phyloP scores from a whole-genome alignment of 2,113 vertebrate genomes.

The Vulpes ferrilata region DNA sequence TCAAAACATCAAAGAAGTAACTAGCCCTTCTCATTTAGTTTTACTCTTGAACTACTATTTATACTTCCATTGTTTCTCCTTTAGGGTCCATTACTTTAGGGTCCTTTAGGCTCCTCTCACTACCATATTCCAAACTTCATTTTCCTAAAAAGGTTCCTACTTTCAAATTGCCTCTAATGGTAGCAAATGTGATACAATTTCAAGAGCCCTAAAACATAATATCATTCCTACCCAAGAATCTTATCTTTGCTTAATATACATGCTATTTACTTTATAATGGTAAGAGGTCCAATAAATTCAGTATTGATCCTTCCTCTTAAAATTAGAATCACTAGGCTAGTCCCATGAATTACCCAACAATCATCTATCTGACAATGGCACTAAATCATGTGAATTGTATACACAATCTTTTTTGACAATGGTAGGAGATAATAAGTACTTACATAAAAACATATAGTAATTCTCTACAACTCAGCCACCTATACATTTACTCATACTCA shows the following conservation, averaged over 20 bases:
- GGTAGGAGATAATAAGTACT: neutral
- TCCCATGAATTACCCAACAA: neutral
- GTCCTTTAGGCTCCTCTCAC: too few species aligned
- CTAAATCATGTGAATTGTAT: neutral
- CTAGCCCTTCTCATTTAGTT: neutral
- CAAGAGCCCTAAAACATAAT: neutral
- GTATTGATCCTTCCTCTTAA: slow-evolving; percentile 2
- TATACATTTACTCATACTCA: slow-evolving; percentile 86
- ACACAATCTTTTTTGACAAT: neutral
- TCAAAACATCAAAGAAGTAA: neutral
- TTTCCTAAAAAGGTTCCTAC: neutral
- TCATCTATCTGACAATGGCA: neutral
- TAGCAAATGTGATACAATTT: slow-evolving; percentile 8
- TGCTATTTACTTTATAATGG: neutral
- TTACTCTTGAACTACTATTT: neutral
- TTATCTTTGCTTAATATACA: slow-evolving; percentile 28
- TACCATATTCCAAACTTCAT: neutral
- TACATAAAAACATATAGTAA: neutral
- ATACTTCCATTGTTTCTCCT: neutral
- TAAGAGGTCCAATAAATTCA: neutral
- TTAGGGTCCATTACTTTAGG: neutral
- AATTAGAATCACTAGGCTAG: neutral
- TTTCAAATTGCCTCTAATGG: slow-evolving; percentile 33
- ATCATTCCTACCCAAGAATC: slow-evolving; percentile 10
- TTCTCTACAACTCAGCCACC: neutral